These are phyloP conservation scores for Brevimyrus niger DNA, from an alignment of 2,113 vertebrate genomes.

Conservation along the genomic window DNA sequence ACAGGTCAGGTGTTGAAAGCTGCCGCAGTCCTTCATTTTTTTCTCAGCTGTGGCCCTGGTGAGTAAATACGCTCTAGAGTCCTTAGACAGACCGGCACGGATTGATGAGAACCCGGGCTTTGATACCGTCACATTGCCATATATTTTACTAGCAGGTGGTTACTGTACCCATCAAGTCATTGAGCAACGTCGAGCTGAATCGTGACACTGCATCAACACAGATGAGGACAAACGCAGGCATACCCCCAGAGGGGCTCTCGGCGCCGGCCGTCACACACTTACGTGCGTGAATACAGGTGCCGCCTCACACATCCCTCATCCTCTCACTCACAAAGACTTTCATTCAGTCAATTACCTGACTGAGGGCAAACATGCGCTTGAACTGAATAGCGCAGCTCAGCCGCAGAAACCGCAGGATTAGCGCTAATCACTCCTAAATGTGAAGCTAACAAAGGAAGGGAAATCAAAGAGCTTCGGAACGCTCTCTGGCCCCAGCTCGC, in stretches of 20 bases:
- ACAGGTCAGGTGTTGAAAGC: background rate
- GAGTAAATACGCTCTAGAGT: constrained; percentile 36
- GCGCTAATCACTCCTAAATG: background rate
- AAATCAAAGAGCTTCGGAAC: background rate
- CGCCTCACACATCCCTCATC: constrained; percentile 10
- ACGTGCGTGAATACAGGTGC: background rate
- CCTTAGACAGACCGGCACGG: constrained; percentile 8
- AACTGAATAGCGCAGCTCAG: constrained; percentile 32
- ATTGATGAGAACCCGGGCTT: constrained; percentile 40
- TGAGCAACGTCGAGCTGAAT: constrained; percentile 38
- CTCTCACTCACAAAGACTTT: constrained; percentile 10
- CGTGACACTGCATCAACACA: constrained; percentile 35
- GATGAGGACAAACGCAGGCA: constrained; percentile 26
- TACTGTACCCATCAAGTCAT: constrained; percentile 21
- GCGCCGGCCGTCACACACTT: background rate
- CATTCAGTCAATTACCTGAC: constrained; percentile 34
- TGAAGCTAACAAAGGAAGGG: background rate
- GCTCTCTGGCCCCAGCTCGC: background rate
- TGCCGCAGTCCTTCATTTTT: background rate
- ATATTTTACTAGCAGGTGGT: constrained; percentile 32
- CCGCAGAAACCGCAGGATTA: constrained; percentile 11
- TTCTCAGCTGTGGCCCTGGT: constrained; percentile 5
- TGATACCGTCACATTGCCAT: constrained; percentile 48
- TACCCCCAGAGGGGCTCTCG: background rate
- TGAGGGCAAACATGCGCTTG: constrained; percentile 27